phyloP scores from a whole-genome alignment of 2,888 invertebrate species.

The Atethmia centrago region DNA sequence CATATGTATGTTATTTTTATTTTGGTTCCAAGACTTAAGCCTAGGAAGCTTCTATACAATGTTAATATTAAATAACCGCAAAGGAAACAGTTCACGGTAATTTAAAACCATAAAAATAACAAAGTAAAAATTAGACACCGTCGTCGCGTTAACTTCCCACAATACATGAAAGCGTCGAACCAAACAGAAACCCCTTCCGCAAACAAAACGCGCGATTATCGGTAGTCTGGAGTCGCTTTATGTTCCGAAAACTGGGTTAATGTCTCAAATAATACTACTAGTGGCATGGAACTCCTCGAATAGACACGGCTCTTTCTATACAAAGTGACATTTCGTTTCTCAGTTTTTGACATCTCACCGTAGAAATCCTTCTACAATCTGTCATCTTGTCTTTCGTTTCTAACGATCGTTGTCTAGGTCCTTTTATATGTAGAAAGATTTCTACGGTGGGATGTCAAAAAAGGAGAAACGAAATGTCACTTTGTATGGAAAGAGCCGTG shows the following conservation, averaged over 20 bases:
- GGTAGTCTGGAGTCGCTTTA: slow-evolving; percentile 73
- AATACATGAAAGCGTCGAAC: slow-evolving; percentile 39
- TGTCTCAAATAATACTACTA: slow-evolving; percentile 78
- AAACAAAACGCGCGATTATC: slow-evolving; percentile 76
- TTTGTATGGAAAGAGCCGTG: no score
- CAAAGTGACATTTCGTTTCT: no score
- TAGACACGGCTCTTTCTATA: no score
- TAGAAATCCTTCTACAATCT: no score
- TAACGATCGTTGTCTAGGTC: no score
- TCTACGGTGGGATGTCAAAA: no score
- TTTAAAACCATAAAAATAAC: slow-evolving; percentile 25
- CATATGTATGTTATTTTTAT: no score
- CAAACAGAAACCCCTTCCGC: slow-evolving; percentile 73
- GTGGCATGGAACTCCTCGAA: slow-evolving; percentile 73
- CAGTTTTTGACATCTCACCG: no score
- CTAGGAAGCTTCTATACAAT: not conserved
- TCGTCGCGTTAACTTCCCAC: not conserved
- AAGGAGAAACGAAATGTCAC: no score
- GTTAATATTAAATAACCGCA: not conserved
- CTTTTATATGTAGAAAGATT: no score
- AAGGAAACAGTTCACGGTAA: slow-evolving; percentile 17
- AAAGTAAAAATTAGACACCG: slow-evolving; percentile 14
- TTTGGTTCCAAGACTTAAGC: not conserved
- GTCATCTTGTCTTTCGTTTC: no score
- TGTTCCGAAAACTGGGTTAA: slow-evolving; percentile 83